Evolutionary conservation across 2,797 vertebrate genomes (phyloP).

Genomic region (Pangasius larnaudii): DNA sequence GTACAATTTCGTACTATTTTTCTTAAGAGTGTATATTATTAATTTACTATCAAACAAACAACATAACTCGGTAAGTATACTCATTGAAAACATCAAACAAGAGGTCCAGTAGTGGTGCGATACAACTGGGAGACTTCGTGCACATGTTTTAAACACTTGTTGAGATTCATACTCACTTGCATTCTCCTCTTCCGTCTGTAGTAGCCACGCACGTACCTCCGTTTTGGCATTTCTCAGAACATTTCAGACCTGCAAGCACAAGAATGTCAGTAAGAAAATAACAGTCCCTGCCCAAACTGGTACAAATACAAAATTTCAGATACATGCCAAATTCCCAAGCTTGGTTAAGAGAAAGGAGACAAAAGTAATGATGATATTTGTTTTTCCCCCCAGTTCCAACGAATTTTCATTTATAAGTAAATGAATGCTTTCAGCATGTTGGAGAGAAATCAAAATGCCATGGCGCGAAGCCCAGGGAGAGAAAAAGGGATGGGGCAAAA

Average conservation of each 20-base stretch:
- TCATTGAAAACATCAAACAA: not conserved
- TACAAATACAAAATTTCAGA: not conserved
- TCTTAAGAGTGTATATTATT: not conserved
- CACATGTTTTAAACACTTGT: conserved; percentile 49
- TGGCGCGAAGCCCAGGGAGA: conserved; percentile 5
- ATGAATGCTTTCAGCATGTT: not conserved
- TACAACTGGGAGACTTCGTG: not conserved
- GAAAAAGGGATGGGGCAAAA: conserved; percentile 21
- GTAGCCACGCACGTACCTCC: conserved; percentile 85
- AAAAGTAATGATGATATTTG: conserved; percentile 4
- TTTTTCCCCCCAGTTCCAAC: not conserved
- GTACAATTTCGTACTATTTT: not conserved
- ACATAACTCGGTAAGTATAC: not conserved
- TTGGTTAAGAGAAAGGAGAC: not conserved
- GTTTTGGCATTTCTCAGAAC: conserved; percentile 87
- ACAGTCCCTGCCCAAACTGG: not conserved
- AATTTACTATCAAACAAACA: not conserved
- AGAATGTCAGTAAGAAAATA: conserved; percentile 24
- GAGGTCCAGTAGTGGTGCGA: too few relatives aligned
- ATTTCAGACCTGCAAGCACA: conserved; percentile 84
- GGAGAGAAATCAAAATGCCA: conserved; percentile 28
- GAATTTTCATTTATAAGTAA: conserved; percentile 11
- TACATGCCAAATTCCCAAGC: not conserved
- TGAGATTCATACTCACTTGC: conserved; percentile 82
- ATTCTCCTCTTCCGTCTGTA: conserved; percentile 83